Conservation (phyloP, 2,888 invertebrate species). For the Blera fallax region DNA sequence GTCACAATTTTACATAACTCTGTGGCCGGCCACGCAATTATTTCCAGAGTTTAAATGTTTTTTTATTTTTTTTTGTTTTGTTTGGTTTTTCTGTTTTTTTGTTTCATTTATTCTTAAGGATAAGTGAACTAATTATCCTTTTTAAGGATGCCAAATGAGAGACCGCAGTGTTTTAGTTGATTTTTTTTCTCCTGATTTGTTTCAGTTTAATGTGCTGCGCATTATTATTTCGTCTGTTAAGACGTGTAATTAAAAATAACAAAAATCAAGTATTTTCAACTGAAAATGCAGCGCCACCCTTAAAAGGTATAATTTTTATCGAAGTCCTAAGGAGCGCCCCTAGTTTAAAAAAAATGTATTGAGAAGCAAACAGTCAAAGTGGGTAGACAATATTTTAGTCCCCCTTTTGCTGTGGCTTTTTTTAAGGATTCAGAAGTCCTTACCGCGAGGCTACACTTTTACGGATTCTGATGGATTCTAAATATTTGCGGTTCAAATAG, state of each 20-base stretch:
- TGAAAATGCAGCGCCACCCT: not conserved
- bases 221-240: not conserved
- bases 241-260: conserved; percentile 4
- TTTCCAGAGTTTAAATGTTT: conserved; percentile 54
- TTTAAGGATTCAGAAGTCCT: too few species aligned
- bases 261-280: not conserved
- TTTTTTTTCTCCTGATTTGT: not conserved
- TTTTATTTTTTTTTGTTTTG: conserved; percentile 19
- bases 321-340: too few species aligned
- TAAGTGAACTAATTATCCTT: conserved; percentile 68
- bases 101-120: conserved; percentile 60
- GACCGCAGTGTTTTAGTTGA: conserved; percentile 13
- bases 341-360: too few species aligned
- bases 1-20: conserved; percentile 66
- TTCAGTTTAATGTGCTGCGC: conserved; percentile 3
- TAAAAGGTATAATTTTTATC: not conserved
- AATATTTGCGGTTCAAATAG: too few species aligned
- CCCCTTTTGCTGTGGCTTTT: too few species aligned
- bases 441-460: too few species aligned
- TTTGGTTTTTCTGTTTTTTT: too few species aligned
- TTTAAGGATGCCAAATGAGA: conserved; percentile 28
- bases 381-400: too few species aligned
- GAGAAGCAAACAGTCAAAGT: too few species aligned
- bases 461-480: too few species aligned
- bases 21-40: conserved; percentile 47